These are phyloP conservation scores for Carterocephalus palaemon DNA, from an alignment of 2,888 invertebrate species.

Conservation along the genomic window DNA sequence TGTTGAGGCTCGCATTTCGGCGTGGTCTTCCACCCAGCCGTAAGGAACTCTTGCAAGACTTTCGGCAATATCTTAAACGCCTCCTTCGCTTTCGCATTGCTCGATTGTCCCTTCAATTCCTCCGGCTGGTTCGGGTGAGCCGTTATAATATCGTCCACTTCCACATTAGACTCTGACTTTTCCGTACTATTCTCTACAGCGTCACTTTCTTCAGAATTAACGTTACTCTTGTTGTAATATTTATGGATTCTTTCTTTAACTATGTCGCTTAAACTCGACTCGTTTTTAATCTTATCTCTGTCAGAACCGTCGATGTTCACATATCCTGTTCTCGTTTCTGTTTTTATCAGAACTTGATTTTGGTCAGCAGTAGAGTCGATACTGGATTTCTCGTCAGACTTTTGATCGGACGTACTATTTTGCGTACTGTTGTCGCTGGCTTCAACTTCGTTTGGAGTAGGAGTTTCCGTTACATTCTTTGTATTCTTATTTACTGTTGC, in stretches of 20 bases:
- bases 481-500: constrained; percentile 43
- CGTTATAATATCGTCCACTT: constrained; percentile 67
- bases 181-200: constrained; percentile 31
- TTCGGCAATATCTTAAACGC: constrained; percentile 72
- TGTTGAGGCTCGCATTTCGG: constrained; percentile 84
- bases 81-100: constrained; percentile 56
- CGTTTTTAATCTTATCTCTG: constrained; percentile 58
- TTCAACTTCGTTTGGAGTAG: constrained; percentile 6
- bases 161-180: constrained; percentile 35
- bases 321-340: constrained; percentile 67
- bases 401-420: constrained; percentile 8
- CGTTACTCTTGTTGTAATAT: constrained; percentile 46
- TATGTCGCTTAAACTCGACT: constrained; percentile 52
- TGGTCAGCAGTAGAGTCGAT: constrained; percentile 37
- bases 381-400: constrained; percentile 24
- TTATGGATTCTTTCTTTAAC: constrained; percentile 57
- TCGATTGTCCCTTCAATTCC: constrained; percentile 47
- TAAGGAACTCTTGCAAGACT: constrained; percentile 78
- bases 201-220: constrained; percentile 36
- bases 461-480: constrained; percentile 28
- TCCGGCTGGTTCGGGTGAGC: constrained; percentile 43
- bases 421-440: constrained; percentile 2
- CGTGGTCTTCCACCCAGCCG: constrained; percentile 69
- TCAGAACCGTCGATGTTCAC: constrained; percentile 71
- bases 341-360: constrained; percentile 61